A percentile compares a stretch with the other conserved stretches of the same genome.
phyloP scores from a whole-genome alignment of 2,113 vertebrate species.

The Callipepla californica region DNA sequence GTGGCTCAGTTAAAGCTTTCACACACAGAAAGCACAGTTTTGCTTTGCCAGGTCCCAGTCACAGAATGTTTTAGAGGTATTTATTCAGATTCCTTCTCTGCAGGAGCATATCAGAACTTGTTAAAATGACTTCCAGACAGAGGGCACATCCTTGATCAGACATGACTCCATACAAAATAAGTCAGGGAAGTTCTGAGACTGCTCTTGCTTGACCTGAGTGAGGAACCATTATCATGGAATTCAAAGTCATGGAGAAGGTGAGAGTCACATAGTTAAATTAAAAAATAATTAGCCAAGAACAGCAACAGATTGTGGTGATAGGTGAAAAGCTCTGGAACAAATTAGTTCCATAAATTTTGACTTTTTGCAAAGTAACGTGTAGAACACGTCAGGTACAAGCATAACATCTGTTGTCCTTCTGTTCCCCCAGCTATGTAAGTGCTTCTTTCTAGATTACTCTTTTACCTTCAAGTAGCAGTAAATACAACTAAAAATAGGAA shows the following conservation, averaged over 20 bases:
- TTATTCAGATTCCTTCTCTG: not conserved
- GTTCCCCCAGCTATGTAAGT: not conserved
- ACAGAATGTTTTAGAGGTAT: not conserved
- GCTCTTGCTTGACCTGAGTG: not conserved
- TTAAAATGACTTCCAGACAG: not conserved
- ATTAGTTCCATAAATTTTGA: not conserved
- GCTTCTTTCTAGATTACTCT: constrained; percentile 6
- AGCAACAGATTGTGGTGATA: not conserved
- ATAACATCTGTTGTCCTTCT: not conserved
- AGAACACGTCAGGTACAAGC: not conserved
- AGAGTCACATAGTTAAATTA: not conserved
- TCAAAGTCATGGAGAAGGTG: not conserved
- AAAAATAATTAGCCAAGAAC: not conserved
- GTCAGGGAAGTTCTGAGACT: not conserved
- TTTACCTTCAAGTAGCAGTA: constrained; percentile 56
- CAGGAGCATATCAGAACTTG: not conserved
- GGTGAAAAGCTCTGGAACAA: not conserved
- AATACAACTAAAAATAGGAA: constrained; percentile 45
- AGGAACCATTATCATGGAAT: not conserved
- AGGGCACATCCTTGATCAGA: not conserved
- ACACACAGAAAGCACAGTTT: not conserved
- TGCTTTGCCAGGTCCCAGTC: not conserved
- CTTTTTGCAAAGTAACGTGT: not conserved
- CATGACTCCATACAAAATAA: not conserved
- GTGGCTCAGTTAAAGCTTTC: not conserved